These are phyloP conservation scores for Phoeniculus purpureus DNA, from an alignment of 2,797 vertebrate species.

Conservation along the genomic window DNA sequence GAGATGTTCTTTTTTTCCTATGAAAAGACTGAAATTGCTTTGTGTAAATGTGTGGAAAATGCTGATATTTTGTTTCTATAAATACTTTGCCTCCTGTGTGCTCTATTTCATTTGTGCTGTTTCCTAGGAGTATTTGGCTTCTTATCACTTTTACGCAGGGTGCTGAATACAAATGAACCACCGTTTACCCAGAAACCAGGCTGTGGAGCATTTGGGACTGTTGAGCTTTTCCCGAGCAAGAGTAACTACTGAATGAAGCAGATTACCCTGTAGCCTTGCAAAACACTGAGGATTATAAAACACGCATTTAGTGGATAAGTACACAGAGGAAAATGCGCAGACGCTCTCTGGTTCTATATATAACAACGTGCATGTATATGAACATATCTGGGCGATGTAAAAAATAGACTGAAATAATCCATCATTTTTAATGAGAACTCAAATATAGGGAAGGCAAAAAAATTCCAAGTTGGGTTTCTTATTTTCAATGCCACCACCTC, in stretches of 20 bases:
- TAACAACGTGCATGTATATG: background rate
- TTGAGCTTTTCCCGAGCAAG: conserved; percentile 52
- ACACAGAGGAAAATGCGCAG: conserved; percentile 52
- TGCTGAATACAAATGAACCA: conserved; percentile 75
- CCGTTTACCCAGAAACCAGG: conserved; percentile 52
- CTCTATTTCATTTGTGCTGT: conserved; percentile 74
- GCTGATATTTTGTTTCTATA: conserved; percentile 86
- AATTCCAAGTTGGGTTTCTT: background rate
- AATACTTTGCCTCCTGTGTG: conserved; percentile 76
- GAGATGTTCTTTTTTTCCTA: conserved; percentile 68
- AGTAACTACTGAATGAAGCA: conserved; percentile 60
- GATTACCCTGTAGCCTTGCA: conserved; percentile 17
- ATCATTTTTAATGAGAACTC: conserved; percentile 26
- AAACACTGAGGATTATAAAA: conserved; percentile 67
- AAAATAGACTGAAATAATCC: background rate
- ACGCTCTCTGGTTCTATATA: background rate
- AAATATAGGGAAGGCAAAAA: background rate
- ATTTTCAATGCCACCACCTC: background rate
- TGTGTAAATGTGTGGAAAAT: conserved; percentile 84
- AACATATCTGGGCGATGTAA: background rate
- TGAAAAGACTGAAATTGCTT: conserved; percentile 81
- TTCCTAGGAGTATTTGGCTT: conserved; percentile 78
- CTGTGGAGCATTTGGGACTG: conserved; percentile 47
- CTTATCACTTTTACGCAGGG: conserved; percentile 75
- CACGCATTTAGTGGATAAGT: conserved; percentile 47